Evolutionary conservation across 1,140 invertebrate species (phyloP).

Genomic region (Andricus grossulariae): DNA sequence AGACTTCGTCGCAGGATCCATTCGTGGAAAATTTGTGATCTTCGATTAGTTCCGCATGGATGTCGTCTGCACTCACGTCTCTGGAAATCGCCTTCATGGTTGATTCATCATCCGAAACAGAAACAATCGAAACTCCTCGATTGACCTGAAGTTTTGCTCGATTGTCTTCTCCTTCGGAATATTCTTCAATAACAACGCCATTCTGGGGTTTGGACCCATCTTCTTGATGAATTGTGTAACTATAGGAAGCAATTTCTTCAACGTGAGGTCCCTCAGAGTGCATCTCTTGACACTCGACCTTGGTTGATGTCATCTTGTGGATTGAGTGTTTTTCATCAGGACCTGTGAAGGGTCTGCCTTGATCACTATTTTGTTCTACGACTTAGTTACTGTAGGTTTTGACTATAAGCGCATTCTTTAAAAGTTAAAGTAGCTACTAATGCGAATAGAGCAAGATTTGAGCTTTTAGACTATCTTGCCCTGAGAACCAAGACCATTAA

Average conservation of each 20-base stretch:
- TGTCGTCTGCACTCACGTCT: slow-evolving; percentile 78
- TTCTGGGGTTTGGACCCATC: slow-evolving; percentile 68
- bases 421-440: not conserved
- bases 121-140: slow-evolving; percentile 80
- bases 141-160: slow-evolving; percentile 71
- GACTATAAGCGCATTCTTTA: not conserved
- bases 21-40: slow-evolving; percentile 54
- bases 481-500: too few species aligned
- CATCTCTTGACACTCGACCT: slow-evolving; percentile 77
- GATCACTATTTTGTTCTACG: slow-evolving; percentile 44
- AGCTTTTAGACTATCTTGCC: too few species aligned
- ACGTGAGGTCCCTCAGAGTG: slow-evolving; percentile 75
- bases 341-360: slow-evolving; percentile 75
- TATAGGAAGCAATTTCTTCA: slow-evolving; percentile 80
- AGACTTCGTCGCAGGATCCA: slow-evolving; percentile 56
- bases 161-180: slow-evolving; percentile 77
- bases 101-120: slow-evolving; percentile 81
- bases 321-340: slow-evolving; percentile 80
- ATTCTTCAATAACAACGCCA: slow-evolving; percentile 77
- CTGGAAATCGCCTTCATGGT: slow-evolving; percentile 78
- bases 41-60: slow-evolving; percentile 58
- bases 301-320: slow-evolving; percentile 80
- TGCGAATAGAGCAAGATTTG: too few species aligned
- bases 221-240: slow-evolving; percentile 72
- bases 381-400: not conserved